Conservation (phyloP, 2,888 invertebrate genomes). For the Himalopsyche japonica region DNA sequence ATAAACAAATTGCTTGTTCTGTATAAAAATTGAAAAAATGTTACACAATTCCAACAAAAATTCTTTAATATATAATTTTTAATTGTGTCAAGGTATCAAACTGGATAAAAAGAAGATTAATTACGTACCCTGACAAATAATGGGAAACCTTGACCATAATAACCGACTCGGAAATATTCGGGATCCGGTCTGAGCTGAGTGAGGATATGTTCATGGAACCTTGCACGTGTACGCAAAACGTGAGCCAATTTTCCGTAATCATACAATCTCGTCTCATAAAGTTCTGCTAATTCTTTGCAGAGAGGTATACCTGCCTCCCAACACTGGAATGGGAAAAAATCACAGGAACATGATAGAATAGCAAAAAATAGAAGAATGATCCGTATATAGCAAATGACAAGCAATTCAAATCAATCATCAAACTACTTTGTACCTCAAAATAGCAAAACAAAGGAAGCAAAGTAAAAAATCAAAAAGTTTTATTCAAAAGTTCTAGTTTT, state of each 20-base stretch:
- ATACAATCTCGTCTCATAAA: conserved; percentile 85
- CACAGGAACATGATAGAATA: background rate
- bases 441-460: too few species aligned
- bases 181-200: conserved; percentile 88
- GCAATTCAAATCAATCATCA: too few species aligned
- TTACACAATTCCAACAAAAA: too few species aligned
- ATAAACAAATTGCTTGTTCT: conserved; percentile 95
- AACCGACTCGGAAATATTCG: conserved; percentile 94
- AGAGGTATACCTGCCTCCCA: conserved; percentile 96
- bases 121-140: conserved; percentile 86
- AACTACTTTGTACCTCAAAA: too few species aligned
- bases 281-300: conserved; percentile 83
- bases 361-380: too few species aligned
- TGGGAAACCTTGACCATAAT: conserved; percentile 91
- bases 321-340: conserved; percentile 61
- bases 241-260: conserved; percentile 87
- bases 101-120: background rate
- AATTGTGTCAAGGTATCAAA: background rate
- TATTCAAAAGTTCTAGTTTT: too few species aligned
- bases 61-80: background rate
- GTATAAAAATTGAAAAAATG: conserved; percentile 41
- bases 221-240: conserved; percentile 82
- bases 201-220: conserved; percentile 89
- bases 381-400: too few species aligned
- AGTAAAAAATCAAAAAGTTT: too few species aligned